These are phyloP conservation scores for Calypte anna DNA, from an alignment of 2,113 vertebrate species.

Conservation along the genomic window DNA sequence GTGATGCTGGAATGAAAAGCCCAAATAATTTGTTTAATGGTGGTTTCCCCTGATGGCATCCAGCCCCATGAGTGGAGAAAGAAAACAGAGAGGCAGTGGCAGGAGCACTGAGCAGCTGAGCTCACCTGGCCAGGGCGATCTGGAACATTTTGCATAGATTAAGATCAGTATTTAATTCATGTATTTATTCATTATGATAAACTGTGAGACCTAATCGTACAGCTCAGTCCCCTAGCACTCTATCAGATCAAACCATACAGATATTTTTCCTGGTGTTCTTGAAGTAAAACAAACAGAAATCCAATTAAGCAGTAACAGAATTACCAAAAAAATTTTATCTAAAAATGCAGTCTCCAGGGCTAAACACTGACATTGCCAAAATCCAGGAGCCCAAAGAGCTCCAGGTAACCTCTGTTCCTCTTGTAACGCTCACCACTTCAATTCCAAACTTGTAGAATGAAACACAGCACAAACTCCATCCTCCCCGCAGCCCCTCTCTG, in stretches of 20 bases:
- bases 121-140: background rate
- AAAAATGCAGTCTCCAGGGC: background rate
- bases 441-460: conserved; percentile 28
- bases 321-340: background rate
- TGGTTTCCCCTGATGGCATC: background rate
- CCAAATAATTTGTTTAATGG: background rate
- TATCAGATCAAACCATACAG: background rate
- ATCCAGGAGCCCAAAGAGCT: background rate
- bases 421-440: background rate
- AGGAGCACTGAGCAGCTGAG: background rate
- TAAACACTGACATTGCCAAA: background rate
- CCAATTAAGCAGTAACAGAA: background rate
- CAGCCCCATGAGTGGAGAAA: background rate
- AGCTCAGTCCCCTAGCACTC: background rate
- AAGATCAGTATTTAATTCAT: conserved; percentile 48
- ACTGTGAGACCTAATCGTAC: background rate
- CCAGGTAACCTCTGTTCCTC: background rate
- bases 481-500: background rate
- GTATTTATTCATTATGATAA: conserved; percentile 25
- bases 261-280: conserved; percentile 2
- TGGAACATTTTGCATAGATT: background rate
- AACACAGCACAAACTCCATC: background rate
- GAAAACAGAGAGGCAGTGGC: background rate
- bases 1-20: background rate
- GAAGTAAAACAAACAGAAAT: conserved; percentile 40